Conservation (phyloP, 1,140 invertebrate species). For the Drosophila funebris region DNA sequence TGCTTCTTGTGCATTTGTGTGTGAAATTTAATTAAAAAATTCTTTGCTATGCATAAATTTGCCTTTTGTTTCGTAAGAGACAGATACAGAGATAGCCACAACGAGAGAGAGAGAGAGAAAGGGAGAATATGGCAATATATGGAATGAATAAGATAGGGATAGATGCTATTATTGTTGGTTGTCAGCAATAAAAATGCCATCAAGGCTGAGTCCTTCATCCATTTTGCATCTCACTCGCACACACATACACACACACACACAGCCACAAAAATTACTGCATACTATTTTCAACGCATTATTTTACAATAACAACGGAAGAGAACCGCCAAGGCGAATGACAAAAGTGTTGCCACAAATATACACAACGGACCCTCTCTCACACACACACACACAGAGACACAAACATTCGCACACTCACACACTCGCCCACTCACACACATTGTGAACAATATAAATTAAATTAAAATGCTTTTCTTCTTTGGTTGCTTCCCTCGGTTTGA, state of each 20-base stretch:
- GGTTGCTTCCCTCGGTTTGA: constrained; percentile 36
- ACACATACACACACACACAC: constrained; percentile 21
- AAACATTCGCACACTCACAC: constrained; percentile 5
- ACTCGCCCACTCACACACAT: not conserved
- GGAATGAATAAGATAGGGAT: not conserved
- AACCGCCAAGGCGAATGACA: constrained; percentile 24
- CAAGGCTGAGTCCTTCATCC: constrained; percentile 50
- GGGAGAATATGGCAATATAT: not conserved
- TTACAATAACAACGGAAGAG: constrained; percentile 54
- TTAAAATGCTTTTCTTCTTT: constrained; percentile 65
- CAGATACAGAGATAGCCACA: not conserved
- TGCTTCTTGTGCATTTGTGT: constrained; percentile 55
- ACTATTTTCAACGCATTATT: constrained; percentile 55
- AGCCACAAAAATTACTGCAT: constrained; percentile 30
- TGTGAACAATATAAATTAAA: constrained; percentile 62
- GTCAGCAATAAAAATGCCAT: constrained; percentile 76
- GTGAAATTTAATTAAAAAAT: constrained; percentile 81
- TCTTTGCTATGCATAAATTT: constrained; percentile 78
- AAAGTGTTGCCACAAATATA: constrained; percentile 17
- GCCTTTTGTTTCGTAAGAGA: constrained; percentile 59
- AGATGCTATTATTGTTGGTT: constrained; percentile 44
- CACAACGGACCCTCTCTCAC: not conserved
- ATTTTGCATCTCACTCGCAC: constrained; percentile 33
- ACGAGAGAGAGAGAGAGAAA: not conserved
- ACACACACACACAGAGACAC: constrained; percentile 4